Base-by-base conservation (phyloP, 2,888 invertebrate genomes). In the Athripsodes cinereus region DNA sequence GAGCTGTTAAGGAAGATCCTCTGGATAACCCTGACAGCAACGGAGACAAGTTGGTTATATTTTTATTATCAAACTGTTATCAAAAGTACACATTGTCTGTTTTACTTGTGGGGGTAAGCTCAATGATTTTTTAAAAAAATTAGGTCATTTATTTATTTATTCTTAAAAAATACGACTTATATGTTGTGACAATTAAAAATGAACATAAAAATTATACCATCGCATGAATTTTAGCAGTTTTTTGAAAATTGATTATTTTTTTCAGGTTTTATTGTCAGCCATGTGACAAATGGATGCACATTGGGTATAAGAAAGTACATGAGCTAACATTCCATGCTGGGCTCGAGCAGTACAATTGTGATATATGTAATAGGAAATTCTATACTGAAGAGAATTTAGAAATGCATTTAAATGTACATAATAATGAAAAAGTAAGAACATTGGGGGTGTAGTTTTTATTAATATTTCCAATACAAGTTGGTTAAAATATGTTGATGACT, bases 331-430 rank as follows among this genome's bases (percentile, higher is more conserved):
- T 85, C 53, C 90, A 90, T 68, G 74, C 74, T 20, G 78, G 78
- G 11, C 73, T 75, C 10, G 76, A 82, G 1, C 80, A 78, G 58
- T 78, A 77, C 65, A 78, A 79, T 65, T 90, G 90, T 65, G 73
- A 80, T 10, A 79, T 85, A 16, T 90, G 90, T 66, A 90, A 90
- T 67, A 81, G 85, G 61, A 85, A 86, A 66, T 90, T 90, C 65
- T 80, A 76, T 40, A 84, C 83, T 0, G 69, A 74, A 18, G 80
- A 82, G 21, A 87, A 84, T 69, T 72, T 88, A 20, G 81, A 82
- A 16, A 86, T 90, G 87, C 90, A 90, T 68, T 81, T 85, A 69
- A 85, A 82, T 64, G 86, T 87, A 26, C 90, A 90, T 71, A 75
- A 72, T 63, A 68, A 73, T 47, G 78, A 76, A 46, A 82, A 81